Evolutionary conservation across 2,113 vertebrate species (phyloP).

Genomic region (Nothobranchius kuhntae): DNA sequence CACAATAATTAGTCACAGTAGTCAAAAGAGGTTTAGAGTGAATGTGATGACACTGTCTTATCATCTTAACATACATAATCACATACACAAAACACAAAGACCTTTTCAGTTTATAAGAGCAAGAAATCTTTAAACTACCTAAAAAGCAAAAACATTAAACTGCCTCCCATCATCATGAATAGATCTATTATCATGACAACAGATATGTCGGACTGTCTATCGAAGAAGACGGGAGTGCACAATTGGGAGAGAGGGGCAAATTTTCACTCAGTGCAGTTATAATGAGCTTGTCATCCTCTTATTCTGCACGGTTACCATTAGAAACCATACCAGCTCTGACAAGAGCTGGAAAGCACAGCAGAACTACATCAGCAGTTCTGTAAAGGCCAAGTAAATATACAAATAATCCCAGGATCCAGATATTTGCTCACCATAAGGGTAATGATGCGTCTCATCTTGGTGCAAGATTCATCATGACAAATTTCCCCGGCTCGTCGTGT

Average conservation of each 20-base stretch:
- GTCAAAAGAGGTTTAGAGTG: conserved; percentile 30
- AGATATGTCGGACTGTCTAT: conserved; percentile 61
- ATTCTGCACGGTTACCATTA: conserved; percentile 56
- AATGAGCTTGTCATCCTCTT: conserved; percentile 71
- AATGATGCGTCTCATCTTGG: conserved; percentile 19
- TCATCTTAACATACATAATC: neutral
- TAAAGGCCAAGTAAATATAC: conserved; percentile 36
- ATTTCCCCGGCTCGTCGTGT: conserved; percentile 17
- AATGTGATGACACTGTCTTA: neutral
- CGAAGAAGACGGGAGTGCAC: conserved; percentile 49
- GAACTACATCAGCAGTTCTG: conserved; percentile 27
- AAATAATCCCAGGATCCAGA: conserved; percentile 15
- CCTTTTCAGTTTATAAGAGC: neutral
- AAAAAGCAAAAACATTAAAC: conserved; percentile 28
- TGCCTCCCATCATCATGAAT: conserved; percentile 30
- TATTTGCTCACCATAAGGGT: conserved; percentile 18
- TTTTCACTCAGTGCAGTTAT: conserved; percentile 69
- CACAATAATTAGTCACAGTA: conserved; percentile 45
- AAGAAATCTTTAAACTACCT: conserved; percentile 36
- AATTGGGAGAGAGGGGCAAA: conserved; percentile 55
- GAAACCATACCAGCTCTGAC: conserved; percentile 58
- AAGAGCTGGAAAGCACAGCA: conserved; percentile 32
- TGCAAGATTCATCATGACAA: conserved; percentile 17
- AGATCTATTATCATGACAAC: conserved; percentile 55
- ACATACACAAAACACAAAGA: neutral